These are phyloP conservation scores for Cyprinodon diabolis DNA, from an alignment of 2,797 vertebrate genomes.

Conservation along the genomic window DNA sequence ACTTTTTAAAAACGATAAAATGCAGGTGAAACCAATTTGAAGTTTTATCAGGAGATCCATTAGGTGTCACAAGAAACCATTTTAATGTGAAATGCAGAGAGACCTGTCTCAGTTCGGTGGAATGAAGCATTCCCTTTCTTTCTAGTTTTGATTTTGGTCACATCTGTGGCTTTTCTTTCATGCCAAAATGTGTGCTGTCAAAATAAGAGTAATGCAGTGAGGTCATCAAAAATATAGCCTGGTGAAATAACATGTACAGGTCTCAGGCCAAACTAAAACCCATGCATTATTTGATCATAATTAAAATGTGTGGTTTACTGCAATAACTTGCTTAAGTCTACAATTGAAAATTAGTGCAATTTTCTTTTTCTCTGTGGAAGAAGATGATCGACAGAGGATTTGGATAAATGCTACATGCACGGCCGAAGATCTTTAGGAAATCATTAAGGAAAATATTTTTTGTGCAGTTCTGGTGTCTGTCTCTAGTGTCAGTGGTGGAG, in stretches of 20 bases:
- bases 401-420: background rate
- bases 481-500: too few relatives aligned
- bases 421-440: background rate
- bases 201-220: conserved; percentile 13
- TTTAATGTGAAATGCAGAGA: conserved; percentile 1
- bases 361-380: background rate
- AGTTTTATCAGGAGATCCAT: background rate
- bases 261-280: conserved; percentile 14
- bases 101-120: conserved; percentile 7
- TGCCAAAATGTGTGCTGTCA: conserved; percentile 17
- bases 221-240: conserved; percentile 3
- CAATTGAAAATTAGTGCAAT: background rate
- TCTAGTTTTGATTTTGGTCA: conserved; percentile 8
- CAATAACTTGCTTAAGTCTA: background rate
- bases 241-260: conserved; percentile 2
- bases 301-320: background rate
- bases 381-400: background rate
- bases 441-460: background rate
- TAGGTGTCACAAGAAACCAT: conserved; percentile 6
- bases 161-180: conserved; percentile 12
- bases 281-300: conserved; percentile 11
- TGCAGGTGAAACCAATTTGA: conserved; percentile 10
- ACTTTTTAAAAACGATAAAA: conserved; percentile 1
- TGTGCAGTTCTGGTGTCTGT: background rate
- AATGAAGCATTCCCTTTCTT: conserved; percentile 7